phyloP scores from a whole-genome alignment of 2,113 vertebrate genomes.

The Sapajus apella region DNA sequence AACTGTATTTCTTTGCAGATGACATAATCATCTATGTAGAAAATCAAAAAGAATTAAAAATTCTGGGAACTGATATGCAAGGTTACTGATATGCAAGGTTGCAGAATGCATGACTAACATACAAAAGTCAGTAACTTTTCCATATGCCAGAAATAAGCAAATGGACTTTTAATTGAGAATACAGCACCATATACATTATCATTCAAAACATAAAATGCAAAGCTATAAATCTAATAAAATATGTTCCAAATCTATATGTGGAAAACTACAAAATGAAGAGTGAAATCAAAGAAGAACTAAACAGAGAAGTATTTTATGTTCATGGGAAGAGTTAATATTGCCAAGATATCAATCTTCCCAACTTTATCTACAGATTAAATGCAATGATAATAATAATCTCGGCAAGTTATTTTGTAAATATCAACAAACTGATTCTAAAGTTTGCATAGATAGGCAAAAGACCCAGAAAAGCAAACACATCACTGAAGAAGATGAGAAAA shows the following conservation, averaged over 20 bases:
- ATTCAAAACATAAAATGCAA: neutral
- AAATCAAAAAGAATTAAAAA: neutral
- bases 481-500: neutral
- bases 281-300: neutral
- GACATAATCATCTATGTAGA: neutral
- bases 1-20: neutral
- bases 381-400: neutral
- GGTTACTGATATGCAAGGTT: neutral
- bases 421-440: neutral
- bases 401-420: neutral
- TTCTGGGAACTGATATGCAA: neutral
- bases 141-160: neutral
- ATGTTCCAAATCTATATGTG: neutral
- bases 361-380: neutral
- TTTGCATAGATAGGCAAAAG: neutral
- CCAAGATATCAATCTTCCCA: neutral
- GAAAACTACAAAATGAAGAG: neutral
- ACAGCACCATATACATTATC: neutral
- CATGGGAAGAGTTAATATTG: neutral
- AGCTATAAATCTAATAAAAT: neutral
- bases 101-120: neutral
- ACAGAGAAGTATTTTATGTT: neutral
- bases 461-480: neutral
- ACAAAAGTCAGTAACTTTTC: neutral
- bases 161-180: neutral